Conservation (phyloP, 2,888 invertebrate genomes). For the Dynastes grantii region DNA sequence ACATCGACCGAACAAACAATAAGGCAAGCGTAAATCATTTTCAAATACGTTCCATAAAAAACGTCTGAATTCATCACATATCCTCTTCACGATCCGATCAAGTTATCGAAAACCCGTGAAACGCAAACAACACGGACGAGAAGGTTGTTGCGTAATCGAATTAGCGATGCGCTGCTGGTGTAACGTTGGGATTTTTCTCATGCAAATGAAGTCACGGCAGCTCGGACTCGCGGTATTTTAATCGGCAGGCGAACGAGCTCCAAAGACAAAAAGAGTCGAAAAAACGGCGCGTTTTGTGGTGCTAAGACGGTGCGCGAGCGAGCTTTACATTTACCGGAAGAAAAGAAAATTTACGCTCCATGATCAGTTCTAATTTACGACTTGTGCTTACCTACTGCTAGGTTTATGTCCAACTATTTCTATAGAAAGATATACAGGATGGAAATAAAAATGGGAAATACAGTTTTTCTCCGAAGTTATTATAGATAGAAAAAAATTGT, state of each 20-base stretch:
- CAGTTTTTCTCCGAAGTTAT: too few relatives aligned
- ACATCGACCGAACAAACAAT: conserved; percentile 3
- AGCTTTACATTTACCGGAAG: conserved; percentile 1
- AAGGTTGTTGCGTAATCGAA: conserved; percentile 35
- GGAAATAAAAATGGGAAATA: too few relatives aligned
- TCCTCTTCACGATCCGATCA: conserved; percentile 6
- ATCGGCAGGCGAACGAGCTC: conserved; percentile 23
- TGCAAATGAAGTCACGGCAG: conserved; percentile 44
- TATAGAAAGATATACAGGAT: not conserved
- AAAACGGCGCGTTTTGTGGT: not conserved
- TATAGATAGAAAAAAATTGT: too few relatives aligned
- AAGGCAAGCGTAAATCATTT: not conserved
- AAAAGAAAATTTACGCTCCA: not conserved
- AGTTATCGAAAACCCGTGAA: not conserved
- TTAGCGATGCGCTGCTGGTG: conserved; percentile 24
- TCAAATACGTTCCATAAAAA: not conserved
- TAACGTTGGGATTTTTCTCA: conserved; percentile 44
- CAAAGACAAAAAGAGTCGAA: not conserved
- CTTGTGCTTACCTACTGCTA: not conserved
- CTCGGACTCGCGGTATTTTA: conserved; percentile 37
- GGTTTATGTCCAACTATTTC: not conserved
- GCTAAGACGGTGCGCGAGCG: not conserved
- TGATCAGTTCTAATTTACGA: conserved; percentile 5
- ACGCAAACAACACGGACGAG: conserved; percentile 29
- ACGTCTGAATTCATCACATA: conserved; percentile 14